Base-by-base conservation (phyloP, 2,888 invertebrate species). In the Stegana nigrithorax region DNA sequence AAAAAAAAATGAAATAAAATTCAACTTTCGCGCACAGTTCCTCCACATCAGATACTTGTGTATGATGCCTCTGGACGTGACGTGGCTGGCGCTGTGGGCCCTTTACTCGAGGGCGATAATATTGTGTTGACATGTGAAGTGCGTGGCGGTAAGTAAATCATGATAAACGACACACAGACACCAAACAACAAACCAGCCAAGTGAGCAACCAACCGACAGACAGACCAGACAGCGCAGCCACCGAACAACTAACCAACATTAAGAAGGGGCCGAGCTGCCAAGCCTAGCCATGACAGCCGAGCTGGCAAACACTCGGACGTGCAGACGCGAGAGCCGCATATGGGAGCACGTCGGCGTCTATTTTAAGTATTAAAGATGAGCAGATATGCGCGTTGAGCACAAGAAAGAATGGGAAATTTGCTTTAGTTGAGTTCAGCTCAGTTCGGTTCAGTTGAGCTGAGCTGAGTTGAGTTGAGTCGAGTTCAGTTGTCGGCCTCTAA, bases 61-160 rank as follows among this genome's bases (percentile, higher is more conserved):
- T 91, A 94, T 83, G 94, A 95, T 85, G 92, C 92, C 79, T 93
- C 92, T 73, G 94, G 95, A 56, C 90, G 93, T 70, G 91, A 92
- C 80, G 90, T 94, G 57, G 91, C 93, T 63, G 91, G 91, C 44
- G 89, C 91, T 42, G 91, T 92, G 53, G 95, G 95, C 12, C 95
- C 95, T 50, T 88, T 94, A 78, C 90, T 92, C 80, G 95, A 95
- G 87, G 92, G 92, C 29, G 89, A 93, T 67, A 92, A 93, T 73
- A 88, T 95, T 72, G 89, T 92, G 32, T 87, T 96, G 66, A 92
- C 93, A 67, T 95, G 95, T 83, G 93, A 94, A 89, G 95, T 95
- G 64, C 89, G 93, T 78, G 95, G 95, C 75, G 95, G 95, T 95
- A 88, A 91, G 91, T 85, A 70, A 71, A 72, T 73, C 71, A 69